A percentile compares a stretch with the other conserved stretches of the same genome.
Evolutionary conservation across 2,113 vertebrate genomes (phyloP).

Genomic region (Xiphias gladius): DNA sequence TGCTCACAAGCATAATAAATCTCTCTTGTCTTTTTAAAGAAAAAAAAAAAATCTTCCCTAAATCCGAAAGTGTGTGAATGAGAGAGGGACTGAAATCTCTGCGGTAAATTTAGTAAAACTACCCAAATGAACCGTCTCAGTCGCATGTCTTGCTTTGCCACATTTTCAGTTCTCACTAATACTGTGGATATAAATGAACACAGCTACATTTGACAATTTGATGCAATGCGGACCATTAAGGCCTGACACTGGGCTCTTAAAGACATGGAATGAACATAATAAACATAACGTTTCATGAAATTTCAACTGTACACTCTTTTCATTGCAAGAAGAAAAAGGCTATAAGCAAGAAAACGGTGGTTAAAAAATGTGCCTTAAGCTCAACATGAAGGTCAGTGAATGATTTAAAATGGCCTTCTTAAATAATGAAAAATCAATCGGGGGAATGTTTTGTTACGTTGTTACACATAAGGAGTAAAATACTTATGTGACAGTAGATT

Average conservation of each 20-base stretch:
- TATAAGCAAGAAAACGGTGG: not conserved
- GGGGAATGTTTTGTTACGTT: not conserved
- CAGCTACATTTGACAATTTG: no score
- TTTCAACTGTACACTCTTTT: not conserved
- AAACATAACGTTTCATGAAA: not conserved
- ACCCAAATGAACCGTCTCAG: not conserved
- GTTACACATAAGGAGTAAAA: not conserved
- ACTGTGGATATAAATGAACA: not conserved
- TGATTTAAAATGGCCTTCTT: not conserved
- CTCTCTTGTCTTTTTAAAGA: not conserved
- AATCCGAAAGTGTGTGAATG: not conserved
- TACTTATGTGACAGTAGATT: not conserved
- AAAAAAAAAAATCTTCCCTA: no score
- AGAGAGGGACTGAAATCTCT: not conserved
- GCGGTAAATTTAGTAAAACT: not conserved
- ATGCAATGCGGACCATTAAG: not conserved
- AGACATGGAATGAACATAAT: not conserved
- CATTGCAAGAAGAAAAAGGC: not conserved
- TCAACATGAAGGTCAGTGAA: not conserved
- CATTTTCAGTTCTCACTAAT: slow-evolving; percentile 7
- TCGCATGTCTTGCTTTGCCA: not conserved
- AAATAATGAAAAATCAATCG: not conserved
- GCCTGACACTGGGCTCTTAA: not conserved
- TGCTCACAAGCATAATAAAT: not conserved
- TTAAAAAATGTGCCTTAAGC: not conserved